Evolutionary conservation across 2,888 invertebrate genomes (phyloP).

Genomic region (Troides oblongomaculatus): DNA sequence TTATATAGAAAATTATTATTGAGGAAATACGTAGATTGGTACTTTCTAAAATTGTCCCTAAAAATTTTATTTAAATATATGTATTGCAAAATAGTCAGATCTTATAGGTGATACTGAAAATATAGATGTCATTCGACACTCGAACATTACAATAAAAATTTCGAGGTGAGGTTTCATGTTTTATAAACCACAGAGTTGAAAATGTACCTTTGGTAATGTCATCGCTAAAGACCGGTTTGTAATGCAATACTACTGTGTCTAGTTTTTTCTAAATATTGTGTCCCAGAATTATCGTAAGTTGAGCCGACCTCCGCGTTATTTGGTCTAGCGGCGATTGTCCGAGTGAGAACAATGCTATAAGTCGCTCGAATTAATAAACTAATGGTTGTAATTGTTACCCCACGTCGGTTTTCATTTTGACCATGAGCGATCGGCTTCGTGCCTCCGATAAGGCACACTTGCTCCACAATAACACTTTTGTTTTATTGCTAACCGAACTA

Average conservation of each 20-base stretch:
- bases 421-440: constrained; percentile 69
- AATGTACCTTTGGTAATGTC: constrained; percentile 43
- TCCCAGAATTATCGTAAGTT: constrained; percentile 58
- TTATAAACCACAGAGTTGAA: constrained; percentile 19
- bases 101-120: too few relatives aligned
- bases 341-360: constrained; percentile 65
- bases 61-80: too few relatives aligned
- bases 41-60: too few relatives aligned
- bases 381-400: constrained; percentile 68
- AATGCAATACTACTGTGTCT: constrained; percentile 52
- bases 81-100: too few relatives aligned
- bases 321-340: constrained; percentile 76
- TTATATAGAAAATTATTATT: too few relatives aligned
- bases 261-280: constrained; percentile 52
- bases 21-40: too few relatives aligned
- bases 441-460: constrained; percentile 70
- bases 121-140: not conserved
- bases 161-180: constrained; percentile 33
- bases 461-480: constrained; percentile 45
- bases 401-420: constrained; percentile 60
- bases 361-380: constrained; percentile 69
- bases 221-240: constrained; percentile 46
- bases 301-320: constrained; percentile 59
- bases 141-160: constrained; percentile 18
- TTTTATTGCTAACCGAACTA: constrained; percentile 64